phyloP scores from a whole-genome alignment of 2,888 invertebrate species.

The Sarcophaga rosellei region DNA sequence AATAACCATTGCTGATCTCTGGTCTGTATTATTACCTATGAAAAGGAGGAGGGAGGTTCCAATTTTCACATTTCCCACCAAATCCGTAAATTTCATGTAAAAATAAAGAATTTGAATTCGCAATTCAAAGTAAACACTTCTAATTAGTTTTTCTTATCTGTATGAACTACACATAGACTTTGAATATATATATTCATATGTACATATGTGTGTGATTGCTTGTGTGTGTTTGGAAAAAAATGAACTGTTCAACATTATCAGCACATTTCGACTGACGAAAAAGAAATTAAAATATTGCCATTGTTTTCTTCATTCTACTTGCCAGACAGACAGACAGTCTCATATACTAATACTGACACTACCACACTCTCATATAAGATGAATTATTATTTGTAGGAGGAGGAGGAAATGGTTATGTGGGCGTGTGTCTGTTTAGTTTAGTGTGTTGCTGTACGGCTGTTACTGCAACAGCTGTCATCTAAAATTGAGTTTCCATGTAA shows the following conservation, averaged over 20 bases:
- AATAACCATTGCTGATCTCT: no score
- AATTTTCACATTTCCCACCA: no score
- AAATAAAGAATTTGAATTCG: no score
- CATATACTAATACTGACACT: background rate
- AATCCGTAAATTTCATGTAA: no score
- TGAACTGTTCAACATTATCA: constrained; percentile 58
- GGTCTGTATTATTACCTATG: no score
- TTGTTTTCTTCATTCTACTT: constrained; percentile 29
- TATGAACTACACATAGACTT: background rate
- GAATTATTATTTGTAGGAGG: constrained; percentile 20
- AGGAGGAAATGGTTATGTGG: no score
- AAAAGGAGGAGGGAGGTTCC: no score
- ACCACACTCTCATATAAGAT: background rate
- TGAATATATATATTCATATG: background rate
- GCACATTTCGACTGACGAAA: constrained; percentile 38
- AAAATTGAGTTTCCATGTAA: constrained; percentile 68
- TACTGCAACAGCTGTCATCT: constrained; percentile 64
- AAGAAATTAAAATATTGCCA: constrained; percentile 47
- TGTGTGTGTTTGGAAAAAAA: background rate
- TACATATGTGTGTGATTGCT: background rate
- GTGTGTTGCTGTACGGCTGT: background rate
- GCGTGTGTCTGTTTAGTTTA: background rate
- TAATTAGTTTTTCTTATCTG: background rate
- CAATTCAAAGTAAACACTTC: background rate
- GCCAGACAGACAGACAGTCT: constrained; percentile 1